Evolutionary conservation across 1,140 invertebrate genomes (phyloP).

Genomic region (Heliconius eleuchia): DNA sequence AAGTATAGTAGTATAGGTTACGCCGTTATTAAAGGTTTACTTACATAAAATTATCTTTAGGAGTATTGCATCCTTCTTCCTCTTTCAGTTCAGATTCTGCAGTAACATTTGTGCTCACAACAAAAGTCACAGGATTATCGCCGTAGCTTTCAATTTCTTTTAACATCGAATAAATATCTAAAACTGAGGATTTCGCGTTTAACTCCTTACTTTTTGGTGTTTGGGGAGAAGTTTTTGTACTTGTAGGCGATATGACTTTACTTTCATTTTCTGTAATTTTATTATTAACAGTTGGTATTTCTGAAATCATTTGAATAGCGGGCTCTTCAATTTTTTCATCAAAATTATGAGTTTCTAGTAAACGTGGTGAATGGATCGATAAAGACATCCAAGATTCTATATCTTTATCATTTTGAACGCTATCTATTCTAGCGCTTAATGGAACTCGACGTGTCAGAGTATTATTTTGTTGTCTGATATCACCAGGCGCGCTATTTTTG

Average conservation of each 20-base stretch:
- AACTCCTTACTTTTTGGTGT: constrained; percentile 53
- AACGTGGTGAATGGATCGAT: constrained; percentile 63
- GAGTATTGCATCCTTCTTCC: constrained; percentile 54
- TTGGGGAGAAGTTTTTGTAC: constrained; percentile 24
- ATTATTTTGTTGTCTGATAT: constrained; percentile 58
- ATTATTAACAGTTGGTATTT: constrained; percentile 24
- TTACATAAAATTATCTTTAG: constrained; percentile 76
- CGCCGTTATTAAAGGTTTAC: constrained; percentile 15
- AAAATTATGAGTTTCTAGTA: constrained; percentile 49
- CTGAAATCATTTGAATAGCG: not conserved
- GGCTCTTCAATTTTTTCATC: constrained; percentile 34
- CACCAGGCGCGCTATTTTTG: constrained; percentile 47
- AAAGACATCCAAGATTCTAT: constrained; percentile 80
- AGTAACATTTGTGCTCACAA: constrained; percentile 39
- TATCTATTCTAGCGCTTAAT: constrained; percentile 66
- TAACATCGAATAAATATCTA: constrained; percentile 78
- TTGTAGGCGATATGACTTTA: constrained; percentile 9
- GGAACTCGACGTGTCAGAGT: constrained; percentile 51
- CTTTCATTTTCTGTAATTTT: constrained; percentile 29
- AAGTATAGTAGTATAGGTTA: not conserved
- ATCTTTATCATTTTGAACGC: constrained; percentile 76
- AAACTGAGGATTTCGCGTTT: constrained; percentile 66
- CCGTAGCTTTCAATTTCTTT: constrained; percentile 79
- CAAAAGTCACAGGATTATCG: constrained; percentile 61
- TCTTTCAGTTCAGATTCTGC: constrained; percentile 43